These are phyloP conservation scores for Gila orcuttii DNA, from an alignment of 2,113 vertebrate genomes.

Conservation along the genomic window DNA sequence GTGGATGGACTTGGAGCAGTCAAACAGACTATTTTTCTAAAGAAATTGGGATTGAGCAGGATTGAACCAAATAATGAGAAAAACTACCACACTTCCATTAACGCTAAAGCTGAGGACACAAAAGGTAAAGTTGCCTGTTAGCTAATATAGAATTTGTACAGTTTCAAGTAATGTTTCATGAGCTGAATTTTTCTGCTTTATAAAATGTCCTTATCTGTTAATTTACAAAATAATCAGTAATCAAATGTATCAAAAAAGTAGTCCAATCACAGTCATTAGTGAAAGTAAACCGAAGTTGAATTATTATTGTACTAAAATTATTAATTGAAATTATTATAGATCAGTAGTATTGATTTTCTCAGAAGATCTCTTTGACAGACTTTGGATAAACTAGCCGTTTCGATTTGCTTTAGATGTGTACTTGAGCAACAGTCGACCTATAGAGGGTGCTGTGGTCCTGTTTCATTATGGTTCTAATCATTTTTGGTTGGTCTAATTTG, in stretches of 20 bases:
- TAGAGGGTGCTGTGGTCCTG: conserved; percentile 43
- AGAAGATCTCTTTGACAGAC: background rate
- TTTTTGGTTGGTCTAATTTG: background rate
- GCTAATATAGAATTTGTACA: background rate
- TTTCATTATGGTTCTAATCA: background rate
- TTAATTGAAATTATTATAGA: background rate
- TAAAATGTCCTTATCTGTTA: background rate
- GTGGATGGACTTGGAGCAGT: conserved; percentile 60
- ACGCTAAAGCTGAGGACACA: background rate
- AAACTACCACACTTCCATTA: conserved; percentile 2
- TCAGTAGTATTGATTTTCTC: background rate
- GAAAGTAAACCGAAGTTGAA: background rate
- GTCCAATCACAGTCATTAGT: background rate
- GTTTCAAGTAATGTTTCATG: background rate
- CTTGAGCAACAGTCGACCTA: background rate
- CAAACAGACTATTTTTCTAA: conserved; percentile 56
- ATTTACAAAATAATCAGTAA: background rate
- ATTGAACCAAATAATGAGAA: conserved; percentile 41
- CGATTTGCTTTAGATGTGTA: background rate
- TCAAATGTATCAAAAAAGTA: background rate
- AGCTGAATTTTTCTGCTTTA: background rate
- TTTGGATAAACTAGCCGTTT: background rate
- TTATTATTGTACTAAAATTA: background rate
- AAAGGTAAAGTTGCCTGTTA: conserved; percentile 26
- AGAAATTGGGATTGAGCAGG: conserved; percentile 57